Evolutionary conservation across 2,888 invertebrate genomes (phyloP), one percentile per base, ranked within the genome.

Genomic region (Zonitis immaculata): DNA sequence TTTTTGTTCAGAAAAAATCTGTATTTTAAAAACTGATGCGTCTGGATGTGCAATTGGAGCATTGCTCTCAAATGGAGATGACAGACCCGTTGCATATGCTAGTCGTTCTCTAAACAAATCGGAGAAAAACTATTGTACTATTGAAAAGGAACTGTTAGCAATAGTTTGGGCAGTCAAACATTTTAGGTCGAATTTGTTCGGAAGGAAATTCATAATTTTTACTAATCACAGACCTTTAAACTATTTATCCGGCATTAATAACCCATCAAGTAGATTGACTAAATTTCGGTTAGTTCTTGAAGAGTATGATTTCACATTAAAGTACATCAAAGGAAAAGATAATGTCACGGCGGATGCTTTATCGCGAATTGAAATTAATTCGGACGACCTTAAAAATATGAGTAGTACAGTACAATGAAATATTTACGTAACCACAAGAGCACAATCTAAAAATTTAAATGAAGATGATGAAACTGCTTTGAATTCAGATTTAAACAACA

Each of bases 241-340:
- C 2, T 66, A 64, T 47, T 42, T 66, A 20, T 64, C 61, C 35
- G 51, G 56, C 6, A 53, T 64, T 46, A 57, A 54, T 51, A 63
- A 65, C 45, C 61, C 65, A 6, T 55, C 59, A 4, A 63, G 62
- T 16, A 61, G 64, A 55, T 46, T 67, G 16, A 63, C 59, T 8
- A 61, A 61, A 54, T 66, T 65, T 50, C 48, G 66, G 35, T 52
- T 65, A 18, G 56, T 58, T 16, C 44, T 68, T 20, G 54, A 64
- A 44, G 61, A 62, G 50, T 63, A 60, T 26, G 26, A 62, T 42
- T 66, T 63, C 42, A 32, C 25, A 16, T 52, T 66, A 26, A 44
- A 60, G 28, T 56, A 61, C 45, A 52, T 61, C 4, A 58, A 55
- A 54, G 62, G 64, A 5, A 64, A 59, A 45, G 57, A 61, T 27